Evolutionary conservation across 2,888 invertebrate genomes (phyloP).

Genomic region (Zeuzera pyrina): DNA sequence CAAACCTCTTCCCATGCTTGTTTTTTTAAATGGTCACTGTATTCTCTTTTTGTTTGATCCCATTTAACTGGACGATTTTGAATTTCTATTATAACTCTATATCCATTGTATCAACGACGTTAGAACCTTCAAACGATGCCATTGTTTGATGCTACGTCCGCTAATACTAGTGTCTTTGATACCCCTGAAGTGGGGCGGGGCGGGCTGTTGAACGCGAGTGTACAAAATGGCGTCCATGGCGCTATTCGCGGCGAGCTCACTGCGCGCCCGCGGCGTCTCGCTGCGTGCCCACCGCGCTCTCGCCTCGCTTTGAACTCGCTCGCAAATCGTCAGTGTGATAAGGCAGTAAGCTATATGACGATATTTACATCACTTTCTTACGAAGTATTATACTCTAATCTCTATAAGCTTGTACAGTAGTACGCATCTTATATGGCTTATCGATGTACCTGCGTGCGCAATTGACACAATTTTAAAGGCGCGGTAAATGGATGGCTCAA

Average conservation of each 20-base stretch:
- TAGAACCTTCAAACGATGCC: constrained; percentile 2
- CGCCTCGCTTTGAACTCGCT: constrained; percentile 4
- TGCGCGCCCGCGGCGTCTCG: constrained; percentile 11
- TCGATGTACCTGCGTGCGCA: too few relatives aligned
- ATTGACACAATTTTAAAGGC: too few relatives aligned
- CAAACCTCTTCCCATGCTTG: constrained; percentile 13
- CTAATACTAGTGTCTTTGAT: constrained; percentile 11
- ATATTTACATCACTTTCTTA: too few relatives aligned
- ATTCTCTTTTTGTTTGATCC: too few relatives aligned
- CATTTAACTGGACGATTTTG: constrained; percentile 12
- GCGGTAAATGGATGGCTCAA: too few relatives aligned
- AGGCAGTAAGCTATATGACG: too few relatives aligned
- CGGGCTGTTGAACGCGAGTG: constrained; percentile 6
- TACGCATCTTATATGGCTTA: too few relatives aligned
- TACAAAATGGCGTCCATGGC: constrained; percentile 11
- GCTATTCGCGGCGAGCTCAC: constrained; percentile 10
- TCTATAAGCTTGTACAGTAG: too few relatives aligned
- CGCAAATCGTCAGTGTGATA: constrained; percentile 4
- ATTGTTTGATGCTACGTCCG: constrained; percentile 1
- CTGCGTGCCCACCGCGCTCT: constrained; percentile 7
- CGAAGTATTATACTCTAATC: too few relatives aligned
- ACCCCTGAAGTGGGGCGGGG: too few relatives aligned
- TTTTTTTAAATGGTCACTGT: constrained; percentile 13
- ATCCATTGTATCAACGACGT: constrained; percentile 12
- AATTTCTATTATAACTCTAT: constrained; percentile 13